Base-by-base conservation (phyloP, 2,888 invertebrate genomes). In the Agrochola lota region DNA sequence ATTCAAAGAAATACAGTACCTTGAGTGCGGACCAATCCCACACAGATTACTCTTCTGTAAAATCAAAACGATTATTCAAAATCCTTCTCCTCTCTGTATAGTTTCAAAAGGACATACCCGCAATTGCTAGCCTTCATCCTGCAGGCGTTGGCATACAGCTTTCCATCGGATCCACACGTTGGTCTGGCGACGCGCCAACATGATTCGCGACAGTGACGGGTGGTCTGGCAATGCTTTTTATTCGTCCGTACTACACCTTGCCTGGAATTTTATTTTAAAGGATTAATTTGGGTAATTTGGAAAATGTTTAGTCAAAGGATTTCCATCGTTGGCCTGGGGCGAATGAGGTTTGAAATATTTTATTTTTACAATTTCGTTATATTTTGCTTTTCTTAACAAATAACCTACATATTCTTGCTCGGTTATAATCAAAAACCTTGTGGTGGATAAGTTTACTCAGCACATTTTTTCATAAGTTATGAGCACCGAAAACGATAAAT, bases 101-200 rank as follows among this genome's bases (percentile, higher is more conserved):
- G 7, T 17, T 11, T 2, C 8, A 62, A 49, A 66, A 15, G 23
- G 35, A 90, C 92, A 84, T 94, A 98, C 98, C 99, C 99, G 95
- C 99, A 99, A 93, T 99, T 99, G 90, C 99, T 98, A 59, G 98
- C 98, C 93, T 98, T 98, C 99, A 99, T 99, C 91, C 98, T 97
- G 92, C 99, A 99, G 72, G 98, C 98, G 94, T 98, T 99, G 64
- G 98, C 98, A 94, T 99, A 99, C 66, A 99, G 97, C 87, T 98
- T 98, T 0, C 99, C 98, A 92, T 99, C 99, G 17, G 99, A 99
- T 1, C 98, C 99, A 91, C 99, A 99, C 12, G 98, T 98, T 8
- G 99, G 98, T 87, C 98, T 97, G 67, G 98, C 98, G 30, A 98
- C 98, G 57, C 99, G 97, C 98, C 99, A 99, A 93, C 99, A 99